Evolutionary conservation across 2,113 vertebrate genomes (phyloP).

Genomic region (Cephalopterus ornatus): DNA sequence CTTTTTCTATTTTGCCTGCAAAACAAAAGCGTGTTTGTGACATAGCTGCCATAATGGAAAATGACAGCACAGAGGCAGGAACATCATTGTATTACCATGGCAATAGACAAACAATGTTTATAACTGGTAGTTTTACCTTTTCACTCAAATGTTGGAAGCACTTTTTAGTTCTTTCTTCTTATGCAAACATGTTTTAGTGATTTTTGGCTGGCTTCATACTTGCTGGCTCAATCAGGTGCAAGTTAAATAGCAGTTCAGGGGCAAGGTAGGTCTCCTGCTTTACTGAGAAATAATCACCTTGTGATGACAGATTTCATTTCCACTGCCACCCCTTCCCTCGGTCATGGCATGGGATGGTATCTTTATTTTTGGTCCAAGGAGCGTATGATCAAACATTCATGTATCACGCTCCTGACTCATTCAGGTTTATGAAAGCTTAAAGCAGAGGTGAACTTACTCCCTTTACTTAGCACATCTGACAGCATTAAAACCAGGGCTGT

Average conservation of each 20-base stretch:
- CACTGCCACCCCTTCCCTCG: not conserved
- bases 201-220: slow-evolving; percentile 20
- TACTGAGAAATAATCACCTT: not conserved
- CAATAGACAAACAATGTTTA: slow-evolving; percentile 41
- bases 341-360: not conserved
- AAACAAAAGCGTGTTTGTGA: not conserved
- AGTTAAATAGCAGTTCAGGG: not conserved
- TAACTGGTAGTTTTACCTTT: slow-evolving; percentile 15
- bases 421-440: not conserved
- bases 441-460: not conserved
- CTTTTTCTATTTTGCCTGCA: not conserved
- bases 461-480: not conserved
- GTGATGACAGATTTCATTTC: not conserved
- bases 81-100: slow-evolving; percentile 27
- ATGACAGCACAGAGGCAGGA: not conserved
- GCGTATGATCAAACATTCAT: not conserved
- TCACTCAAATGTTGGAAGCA: not conserved
- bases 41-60: slow-evolving; percentile 15
- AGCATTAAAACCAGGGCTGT: not conserved
- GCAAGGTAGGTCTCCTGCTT: not conserved
- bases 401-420: not conserved
- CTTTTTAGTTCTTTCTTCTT: not conserved
- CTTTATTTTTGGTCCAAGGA: not conserved
- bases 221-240: not conserved
- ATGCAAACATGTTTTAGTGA: slow-evolving; percentile 10